These are phyloP conservation scores for Ceraclea dissimilis DNA, from an alignment of 2,888 invertebrate genomes.

Conservation along the genomic window DNA sequence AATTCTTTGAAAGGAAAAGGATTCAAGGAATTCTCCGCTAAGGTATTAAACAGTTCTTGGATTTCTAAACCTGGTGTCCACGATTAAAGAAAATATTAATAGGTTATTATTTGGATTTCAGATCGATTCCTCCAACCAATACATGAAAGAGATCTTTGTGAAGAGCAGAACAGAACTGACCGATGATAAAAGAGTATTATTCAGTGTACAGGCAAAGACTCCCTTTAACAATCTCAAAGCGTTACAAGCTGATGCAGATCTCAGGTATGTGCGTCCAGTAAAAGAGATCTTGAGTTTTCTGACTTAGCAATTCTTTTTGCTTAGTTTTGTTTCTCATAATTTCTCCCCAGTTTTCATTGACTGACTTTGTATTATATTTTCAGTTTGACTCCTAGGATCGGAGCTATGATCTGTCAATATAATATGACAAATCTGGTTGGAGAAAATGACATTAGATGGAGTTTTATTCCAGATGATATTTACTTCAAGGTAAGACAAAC, in stretches of 20 bases:
- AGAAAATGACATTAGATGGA: conserved; percentile 44
- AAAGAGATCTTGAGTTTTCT: not conserved
- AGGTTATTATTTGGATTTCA: conserved; percentile 24
- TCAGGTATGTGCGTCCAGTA: conserved; percentile 31
- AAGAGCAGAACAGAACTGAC: conserved; percentile 40
- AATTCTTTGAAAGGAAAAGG: conserved; percentile 33
- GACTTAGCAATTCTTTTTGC: not conserved
- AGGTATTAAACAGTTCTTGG: no score
- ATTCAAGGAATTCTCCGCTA: conserved; percentile 40
- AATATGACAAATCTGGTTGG: conserved; percentile 44
- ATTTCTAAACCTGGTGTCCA: no score
- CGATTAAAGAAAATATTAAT: no score
- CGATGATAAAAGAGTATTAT: conserved; percentile 35
- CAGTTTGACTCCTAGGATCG: conserved; percentile 44
- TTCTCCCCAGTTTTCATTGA: no score
- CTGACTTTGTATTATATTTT: not conserved
- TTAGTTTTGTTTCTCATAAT: no score
- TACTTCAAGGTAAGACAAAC: conserved; percentile 38
- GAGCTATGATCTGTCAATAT: conserved; percentile 41
- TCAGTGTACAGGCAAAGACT: conserved; percentile 40
- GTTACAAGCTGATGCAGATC: conserved; percentile 41
- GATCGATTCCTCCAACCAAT: conserved; percentile 38
- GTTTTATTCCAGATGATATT: conserved; percentile 40
- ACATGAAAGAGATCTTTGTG: conserved; percentile 40
- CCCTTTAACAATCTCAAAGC: conserved; percentile 36